Evolutionary conservation across 2,888 invertebrate species (phyloP).

Genomic region (Embidobia sp.): DNA sequence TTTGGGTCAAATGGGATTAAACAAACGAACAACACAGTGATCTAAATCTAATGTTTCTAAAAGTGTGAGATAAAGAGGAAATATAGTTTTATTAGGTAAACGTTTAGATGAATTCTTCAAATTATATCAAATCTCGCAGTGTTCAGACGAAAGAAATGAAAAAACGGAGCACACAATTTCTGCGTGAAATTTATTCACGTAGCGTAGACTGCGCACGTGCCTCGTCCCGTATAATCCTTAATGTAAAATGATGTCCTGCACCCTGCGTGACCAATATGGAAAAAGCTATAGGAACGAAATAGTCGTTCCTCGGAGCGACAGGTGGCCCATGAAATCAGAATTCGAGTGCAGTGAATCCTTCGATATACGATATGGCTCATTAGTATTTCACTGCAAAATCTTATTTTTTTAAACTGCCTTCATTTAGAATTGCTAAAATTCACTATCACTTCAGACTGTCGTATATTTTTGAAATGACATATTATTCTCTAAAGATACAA

Average conservation of each 20-base stretch:
- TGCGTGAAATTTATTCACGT: slow-evolving; percentile 23
- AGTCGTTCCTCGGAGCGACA: slow-evolving; percentile 75
- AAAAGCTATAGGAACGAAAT: slow-evolving; percentile 73
- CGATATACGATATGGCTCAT: slow-evolving; percentile 59
- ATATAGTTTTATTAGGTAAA: no score
- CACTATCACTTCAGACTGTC: neutral
- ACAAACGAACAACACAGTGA: no score
- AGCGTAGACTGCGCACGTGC: slow-evolving; percentile 29
- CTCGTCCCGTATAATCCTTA: slow-evolving; percentile 53
- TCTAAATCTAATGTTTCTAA: no score
- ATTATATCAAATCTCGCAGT: no score
- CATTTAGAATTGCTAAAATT: no score
- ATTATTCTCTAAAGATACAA: no score
- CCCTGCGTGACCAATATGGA: slow-evolving; percentile 77
- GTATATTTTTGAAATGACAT: no score
- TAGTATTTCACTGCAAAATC: slow-evolving; percentile 46
- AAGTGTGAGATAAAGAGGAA: no score
- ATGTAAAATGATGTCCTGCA: slow-evolving; percentile 75
- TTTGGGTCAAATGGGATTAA: no score
- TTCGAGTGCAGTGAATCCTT: slow-evolving; percentile 74
- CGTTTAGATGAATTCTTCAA: no score
- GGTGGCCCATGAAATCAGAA: slow-evolving; percentile 81
- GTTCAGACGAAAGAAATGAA: no score
- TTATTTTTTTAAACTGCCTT: slow-evolving; percentile 31
- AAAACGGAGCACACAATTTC: slow-evolving; percentile 14